These are phyloP conservation scores for Brevimyrus niger DNA, from an alignment of 2,113 vertebrate species.

Conservation along the genomic window DNA sequence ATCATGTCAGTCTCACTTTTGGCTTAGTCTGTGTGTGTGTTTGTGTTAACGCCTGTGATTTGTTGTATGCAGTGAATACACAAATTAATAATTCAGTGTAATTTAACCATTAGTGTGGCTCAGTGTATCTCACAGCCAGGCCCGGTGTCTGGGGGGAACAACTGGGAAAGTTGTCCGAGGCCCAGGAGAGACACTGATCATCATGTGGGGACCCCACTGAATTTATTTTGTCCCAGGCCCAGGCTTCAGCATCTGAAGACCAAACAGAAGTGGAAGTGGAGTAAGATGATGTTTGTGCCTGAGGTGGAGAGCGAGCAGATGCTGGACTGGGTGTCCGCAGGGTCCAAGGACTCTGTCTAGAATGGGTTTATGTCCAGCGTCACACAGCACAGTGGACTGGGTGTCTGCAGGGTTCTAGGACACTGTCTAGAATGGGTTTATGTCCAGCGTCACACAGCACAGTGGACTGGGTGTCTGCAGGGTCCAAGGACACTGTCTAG, in stretches of 20 bases:
- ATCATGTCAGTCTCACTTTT: background rate
- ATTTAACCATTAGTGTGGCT: background rate
- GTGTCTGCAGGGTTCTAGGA: too few relatives aligned
- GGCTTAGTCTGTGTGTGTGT: slow-evolving; percentile 23
- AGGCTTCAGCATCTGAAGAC: background rate
- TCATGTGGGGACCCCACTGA: background rate
- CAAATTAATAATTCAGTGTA: slow-evolving; percentile 2
- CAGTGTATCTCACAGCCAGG: background rate
- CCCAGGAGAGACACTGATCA: background rate
- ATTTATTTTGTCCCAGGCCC: background rate
- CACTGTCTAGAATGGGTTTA: too few relatives aligned
- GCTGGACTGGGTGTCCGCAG: background rate
- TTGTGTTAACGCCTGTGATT: background rate
- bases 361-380: too few relatives aligned
- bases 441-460: too few relatives aligned
- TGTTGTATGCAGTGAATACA: background rate
- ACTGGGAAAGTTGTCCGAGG: background rate
- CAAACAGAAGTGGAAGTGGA: background rate
- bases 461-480: too few relatives aligned
- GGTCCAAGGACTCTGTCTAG: background rate
- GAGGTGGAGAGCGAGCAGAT: background rate
- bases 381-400: too few relatives aligned
- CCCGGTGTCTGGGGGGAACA: background rate
- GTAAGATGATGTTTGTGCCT: background rate
- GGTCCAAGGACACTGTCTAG: too few relatives aligned